phyloP scores from a whole-genome alignment of 2,888 invertebrate species.

The Cheilosia variabilis region DNA sequence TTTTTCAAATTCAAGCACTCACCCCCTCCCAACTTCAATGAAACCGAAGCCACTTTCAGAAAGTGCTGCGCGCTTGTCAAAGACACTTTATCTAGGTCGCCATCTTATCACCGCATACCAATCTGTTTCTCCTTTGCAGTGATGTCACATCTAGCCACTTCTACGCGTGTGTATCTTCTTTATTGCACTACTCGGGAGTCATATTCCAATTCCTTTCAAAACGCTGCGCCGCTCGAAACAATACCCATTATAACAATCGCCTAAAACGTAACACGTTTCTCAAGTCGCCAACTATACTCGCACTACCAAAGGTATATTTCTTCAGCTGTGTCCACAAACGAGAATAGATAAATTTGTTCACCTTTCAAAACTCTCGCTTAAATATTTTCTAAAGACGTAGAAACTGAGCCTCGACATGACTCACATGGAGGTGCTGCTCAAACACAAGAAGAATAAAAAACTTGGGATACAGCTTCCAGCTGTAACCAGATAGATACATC shows the following conservation, averaged over 20 bases:
- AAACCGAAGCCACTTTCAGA: not conserved
- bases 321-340: conserved; percentile 43
- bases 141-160: conserved; percentile 45
- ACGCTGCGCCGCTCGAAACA: not conserved
- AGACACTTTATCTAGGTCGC: conserved; percentile 49
- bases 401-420: conserved; percentile 53
- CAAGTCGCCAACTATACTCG: not conserved
- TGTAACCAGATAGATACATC: conserved; percentile 27
- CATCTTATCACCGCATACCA: conserved; percentile 47
- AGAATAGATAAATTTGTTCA: conserved; percentile 39
- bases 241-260: not conserved
- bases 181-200: not conserved
- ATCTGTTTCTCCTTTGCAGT: conserved; percentile 33
- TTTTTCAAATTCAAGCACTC: too few species aligned
- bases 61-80: conserved; percentile 9
- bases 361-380: conserved; percentile 59
- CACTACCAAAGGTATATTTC: conserved; percentile 17
- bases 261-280: not conserved
- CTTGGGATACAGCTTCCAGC: conserved; percentile 57
- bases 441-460: conserved; percentile 13
- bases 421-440: conserved; percentile 44
- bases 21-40: not conserved
- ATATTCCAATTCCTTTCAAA: not conserved
- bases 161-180: conserved; percentile 2
- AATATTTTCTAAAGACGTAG: conserved; percentile 35